phyloP scores from a whole-genome alignment of 2,797 vertebrate genomes.

The Brachymystax lenok region DNA sequence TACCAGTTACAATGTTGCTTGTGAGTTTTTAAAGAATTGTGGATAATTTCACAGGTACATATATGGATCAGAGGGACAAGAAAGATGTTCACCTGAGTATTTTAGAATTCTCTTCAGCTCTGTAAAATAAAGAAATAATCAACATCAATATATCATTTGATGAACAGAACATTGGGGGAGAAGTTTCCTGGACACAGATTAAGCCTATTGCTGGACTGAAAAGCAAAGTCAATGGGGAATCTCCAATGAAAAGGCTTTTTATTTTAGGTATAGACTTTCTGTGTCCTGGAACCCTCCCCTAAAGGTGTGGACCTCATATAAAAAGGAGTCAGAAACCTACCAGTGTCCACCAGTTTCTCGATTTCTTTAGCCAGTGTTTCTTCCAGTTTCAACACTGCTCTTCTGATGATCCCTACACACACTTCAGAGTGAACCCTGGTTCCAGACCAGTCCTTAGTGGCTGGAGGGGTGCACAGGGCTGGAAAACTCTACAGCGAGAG shows the following conservation, averaged over 20 bases:
- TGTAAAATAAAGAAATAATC: slow-evolving; percentile 37
- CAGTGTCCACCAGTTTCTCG: slow-evolving; percentile 67
- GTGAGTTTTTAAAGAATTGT: no score
- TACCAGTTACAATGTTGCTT: no score
- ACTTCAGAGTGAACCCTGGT: slow-evolving; percentile 72
- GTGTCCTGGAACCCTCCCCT: no score
- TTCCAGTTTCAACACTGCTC: slow-evolving; percentile 70
- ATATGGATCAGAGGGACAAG: background rate
- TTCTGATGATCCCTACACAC: slow-evolving; percentile 72
- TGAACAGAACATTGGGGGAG: no score
- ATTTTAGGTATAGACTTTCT: background rate
- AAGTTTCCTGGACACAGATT: no score
- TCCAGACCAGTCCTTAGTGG: slow-evolving; percentile 76
- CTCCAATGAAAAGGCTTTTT: no score
- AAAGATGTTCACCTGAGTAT: slow-evolving; percentile 69
- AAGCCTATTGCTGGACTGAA: no score
- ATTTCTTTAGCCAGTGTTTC: slow-evolving; percentile 59
- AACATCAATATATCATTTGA: slow-evolving; percentile 2
- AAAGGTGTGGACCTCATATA: no score
- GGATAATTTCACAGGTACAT: background rate
- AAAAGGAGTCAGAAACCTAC: slow-evolving; percentile 45
- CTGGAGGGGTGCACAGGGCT: slow-evolving; percentile 62
- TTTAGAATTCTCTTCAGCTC: slow-evolving; percentile 74
- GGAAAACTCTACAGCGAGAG: slow-evolving; percentile 69
- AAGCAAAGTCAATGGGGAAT: background rate